Conservation (phyloP, 2,113 vertebrate genomes). For the Oncorhynchus nerka region DNA sequence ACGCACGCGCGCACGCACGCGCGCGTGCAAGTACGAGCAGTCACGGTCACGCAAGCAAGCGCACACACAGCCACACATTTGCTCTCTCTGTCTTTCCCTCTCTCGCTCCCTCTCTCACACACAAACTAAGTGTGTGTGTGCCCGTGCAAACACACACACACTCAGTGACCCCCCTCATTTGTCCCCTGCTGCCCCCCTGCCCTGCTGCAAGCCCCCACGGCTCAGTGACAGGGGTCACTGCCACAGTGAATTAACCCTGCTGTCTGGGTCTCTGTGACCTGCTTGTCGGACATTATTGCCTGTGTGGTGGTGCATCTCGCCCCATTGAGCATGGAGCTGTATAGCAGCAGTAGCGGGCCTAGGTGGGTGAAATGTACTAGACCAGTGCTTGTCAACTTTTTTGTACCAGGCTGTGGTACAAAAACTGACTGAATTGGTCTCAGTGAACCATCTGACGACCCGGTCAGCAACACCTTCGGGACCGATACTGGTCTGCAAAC, state of each 20-base stretch:
- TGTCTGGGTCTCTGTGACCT: conserved; percentile 36
- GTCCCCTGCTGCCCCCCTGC: conserved; percentile 31
- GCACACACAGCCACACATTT: background rate
- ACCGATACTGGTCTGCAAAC: too few species aligned
- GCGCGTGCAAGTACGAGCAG: background rate
- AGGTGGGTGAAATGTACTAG: background rate
- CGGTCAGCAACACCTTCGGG: too few species aligned
- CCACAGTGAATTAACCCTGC: conserved; percentile 40
- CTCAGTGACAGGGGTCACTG: conserved; percentile 9
- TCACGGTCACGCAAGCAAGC: background rate
- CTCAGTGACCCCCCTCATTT: conserved; percentile 23
- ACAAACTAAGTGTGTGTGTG: background rate
- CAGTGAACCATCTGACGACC: too few species aligned
- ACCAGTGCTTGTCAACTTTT: too few species aligned
- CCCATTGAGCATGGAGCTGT: conserved; percentile 10
- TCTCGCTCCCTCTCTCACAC: background rate
- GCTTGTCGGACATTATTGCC: conserved; percentile 42
- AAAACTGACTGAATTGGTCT: too few species aligned
- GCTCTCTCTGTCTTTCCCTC: background rate
- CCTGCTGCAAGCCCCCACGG: conserved; percentile 13
- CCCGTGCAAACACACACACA: background rate
- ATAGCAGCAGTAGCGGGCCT: background rate
- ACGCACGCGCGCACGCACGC: background rate
- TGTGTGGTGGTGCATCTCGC: conserved; percentile 31
- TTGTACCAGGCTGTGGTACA: too few species aligned